Evolutionary conservation across 1,140 invertebrate genomes (phyloP), one percentile per base, ranked within the genome.

Genomic region (Anthonomus grandis): DNA sequence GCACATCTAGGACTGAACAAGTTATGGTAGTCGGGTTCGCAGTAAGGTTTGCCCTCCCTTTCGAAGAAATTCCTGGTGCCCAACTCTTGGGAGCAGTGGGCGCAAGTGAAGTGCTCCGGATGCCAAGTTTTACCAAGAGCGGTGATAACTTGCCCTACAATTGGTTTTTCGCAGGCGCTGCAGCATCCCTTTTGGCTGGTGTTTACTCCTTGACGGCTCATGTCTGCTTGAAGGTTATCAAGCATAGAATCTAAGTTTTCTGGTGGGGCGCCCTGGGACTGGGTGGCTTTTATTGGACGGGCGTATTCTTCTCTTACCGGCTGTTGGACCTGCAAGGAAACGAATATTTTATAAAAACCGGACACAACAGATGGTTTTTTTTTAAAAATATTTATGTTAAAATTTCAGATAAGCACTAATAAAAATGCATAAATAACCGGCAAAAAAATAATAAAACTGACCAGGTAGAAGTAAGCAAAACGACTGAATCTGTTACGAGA

Each of bases 71-170:
- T 98, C 67, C 93, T 84, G 36, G 96, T 97, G 13, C 96, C 97
- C 60, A 99, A 76, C 74, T 97, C 93, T 68, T 95, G 89, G 53
- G 90, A 91, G 81, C 97, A 99, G 71, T 98, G 94, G 49, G 88
- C 89, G 80, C 97, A 99, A 3, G 87, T 91, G 76, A 99, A 99
- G 74, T 99, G 97, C 77, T 99, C 96, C 9, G 96, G 95, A 76
- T 99, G 97, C 95, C 95, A 99, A n/a, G 95, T 97, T 75, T 95
- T 93, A 21, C 96, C 97, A 63, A 99, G 71, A 1, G 97, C 97
- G 24, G 95, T 97, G 64, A 97, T 91, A 46, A 93, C 90, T 82
- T 89, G 78, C 62, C 96, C 96, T 27, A 98, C 93, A 75, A 99
- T 97, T 13, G 95, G 93, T 71, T 99, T 97, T 74, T 95, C 91